These are phyloP conservation scores for Fukomys damarensis DNA, from an alignment of 2,113 vertebrate species.

Conservation along the genomic window DNA sequence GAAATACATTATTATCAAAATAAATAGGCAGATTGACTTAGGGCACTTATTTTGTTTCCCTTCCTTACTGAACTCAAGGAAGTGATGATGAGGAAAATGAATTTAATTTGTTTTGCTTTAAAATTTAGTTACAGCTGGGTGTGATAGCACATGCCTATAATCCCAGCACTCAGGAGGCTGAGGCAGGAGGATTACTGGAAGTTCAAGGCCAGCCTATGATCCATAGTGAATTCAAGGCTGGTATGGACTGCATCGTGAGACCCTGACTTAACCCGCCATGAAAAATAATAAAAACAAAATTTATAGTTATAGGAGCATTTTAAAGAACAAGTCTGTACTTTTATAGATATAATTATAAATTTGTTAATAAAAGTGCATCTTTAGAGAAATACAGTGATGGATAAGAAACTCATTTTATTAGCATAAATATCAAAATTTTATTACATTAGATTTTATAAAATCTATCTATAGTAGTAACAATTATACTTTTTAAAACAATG, in stretches of 20 bases:
- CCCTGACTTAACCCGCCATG: not conserved
- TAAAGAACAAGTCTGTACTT: not conserved
- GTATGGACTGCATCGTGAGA: not conserved
- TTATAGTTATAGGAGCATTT: not conserved
- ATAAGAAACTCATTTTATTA: not conserved
- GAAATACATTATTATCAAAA: not conserved
- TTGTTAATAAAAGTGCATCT: constrained; percentile 6
- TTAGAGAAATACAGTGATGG: not conserved
- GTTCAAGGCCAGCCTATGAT: not conserved
- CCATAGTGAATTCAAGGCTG: not conserved
- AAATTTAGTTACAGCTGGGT: not conserved
- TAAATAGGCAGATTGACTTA: not conserved
- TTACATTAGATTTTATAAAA: not conserved
- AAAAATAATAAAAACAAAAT: not conserved
- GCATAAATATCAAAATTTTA: constrained; percentile 32
- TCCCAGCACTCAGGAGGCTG: not conserved
- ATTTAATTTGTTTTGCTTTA: constrained; percentile 27
- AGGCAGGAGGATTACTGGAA: not conserved
- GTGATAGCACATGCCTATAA: not conserved
- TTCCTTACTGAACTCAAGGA: constrained; percentile 28
- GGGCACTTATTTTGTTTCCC: not conserved
- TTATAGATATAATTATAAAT: constrained; percentile 40
- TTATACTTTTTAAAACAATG: constrained; percentile 40
- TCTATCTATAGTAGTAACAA: not conserved
- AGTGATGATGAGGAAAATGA: constrained; percentile 19